Base-by-base conservation (phyloP, 1,140 invertebrate genomes). In the Scaptodrosophila lebanonensis region DNA sequence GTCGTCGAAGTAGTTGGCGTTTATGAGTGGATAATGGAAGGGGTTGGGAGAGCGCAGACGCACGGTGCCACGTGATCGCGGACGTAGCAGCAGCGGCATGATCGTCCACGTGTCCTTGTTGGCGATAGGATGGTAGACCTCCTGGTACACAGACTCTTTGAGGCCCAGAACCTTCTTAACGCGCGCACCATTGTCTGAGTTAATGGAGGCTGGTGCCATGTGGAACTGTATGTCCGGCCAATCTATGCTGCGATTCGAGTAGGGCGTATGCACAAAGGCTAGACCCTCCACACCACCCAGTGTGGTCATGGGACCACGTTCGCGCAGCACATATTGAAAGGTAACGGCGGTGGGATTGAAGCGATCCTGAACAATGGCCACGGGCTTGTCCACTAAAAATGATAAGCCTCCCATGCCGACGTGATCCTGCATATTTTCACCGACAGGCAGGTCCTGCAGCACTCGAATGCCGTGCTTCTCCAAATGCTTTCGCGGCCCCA, bases 191-290 rank as follows among this genome's bases (percentile, higher is more conserved):
- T 90, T 91, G 70, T 95, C 94, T 0, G 95, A 95, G 51, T 93
- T 93, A 1, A 95, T 93, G 1, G 93, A 93, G 0, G 94, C 94
- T 1, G 95, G 93, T 1, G 94, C 93, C 92, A 96, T 94, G 54
- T 96, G 94, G 48, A 95, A 93, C 61, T 96, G 94, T 45, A 96
- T 92, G 66, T 96, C 95, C 0, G 95, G 95, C 88, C 92, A 94
- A 43, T 92, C 88, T 0, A 90, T 90, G 1, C 91, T 91, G 33
- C 87, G 77, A 75, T 95, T 95, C 0, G 94, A 94, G 66, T 91
- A 95, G 49, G 91, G 92, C 0, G 95, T 95, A 61, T 95, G 95
- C 0, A 96, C 91, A 76, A 95, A 96, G 1, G 93, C 95, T 27
- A 96, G 88, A 1, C 94, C 94, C 88, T 96, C 95, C 1, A 96